Percentiles rank a stretch among this genome's conserved stretches.
Evolutionary conservation across 2,888 invertebrate species (phyloP).

Genomic region (Drosophila pseudotakahashii): DNA sequence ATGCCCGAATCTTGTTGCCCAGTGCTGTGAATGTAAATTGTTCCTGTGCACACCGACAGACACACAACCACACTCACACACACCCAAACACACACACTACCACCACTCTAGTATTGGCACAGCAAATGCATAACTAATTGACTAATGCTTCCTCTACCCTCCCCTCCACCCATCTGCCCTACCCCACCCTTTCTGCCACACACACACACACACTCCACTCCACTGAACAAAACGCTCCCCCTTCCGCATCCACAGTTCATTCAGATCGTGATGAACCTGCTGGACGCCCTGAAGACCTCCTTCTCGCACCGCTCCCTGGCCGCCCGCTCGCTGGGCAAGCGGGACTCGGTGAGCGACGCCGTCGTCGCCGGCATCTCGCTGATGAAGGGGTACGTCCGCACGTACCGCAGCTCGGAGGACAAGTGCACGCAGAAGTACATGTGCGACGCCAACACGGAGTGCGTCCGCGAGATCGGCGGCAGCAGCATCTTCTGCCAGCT

Average conservation of each 20-base stretch:
- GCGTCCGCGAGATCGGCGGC: conserved; percentile 91
- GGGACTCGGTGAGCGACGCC: conserved; percentile 95
- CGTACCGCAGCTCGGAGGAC: conserved; percentile 91
- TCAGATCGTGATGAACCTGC: conserved; percentile 94
- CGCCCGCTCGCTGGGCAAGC: conserved; percentile 93
- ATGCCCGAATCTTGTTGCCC: conserved; percentile 52
- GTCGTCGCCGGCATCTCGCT: conserved; percentile 94
- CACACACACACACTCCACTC: conserved; percentile 24
- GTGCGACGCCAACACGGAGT: conserved; percentile 95
- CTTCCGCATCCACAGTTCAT: conserved; percentile 89
- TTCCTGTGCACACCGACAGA: conserved; percentile 39
- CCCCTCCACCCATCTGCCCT: neutral
- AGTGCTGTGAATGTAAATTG: conserved; percentile 62
- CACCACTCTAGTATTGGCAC: conserved; percentile 63
- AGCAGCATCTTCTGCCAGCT: conserved; percentile 95
- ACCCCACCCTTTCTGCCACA: conserved; percentile 1
- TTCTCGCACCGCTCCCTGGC: conserved; percentile 95
- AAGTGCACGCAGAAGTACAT: conserved; percentile 94
- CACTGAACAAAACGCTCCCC: conserved; percentile 50
- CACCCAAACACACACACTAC: conserved; percentile 4
- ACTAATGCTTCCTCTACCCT: conserved; percentile 58
- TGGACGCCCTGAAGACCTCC: conserved; percentile 96
- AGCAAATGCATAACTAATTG: conserved; percentile 69
- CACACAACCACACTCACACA: conserved; percentile 26
- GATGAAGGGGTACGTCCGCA: conserved; percentile 94